Percentiles rank a stretch among this genome's conserved stretches.
Conservation (phyloP, 2,888 invertebrate genomes). For the Itoplectis maculator region DNA sequence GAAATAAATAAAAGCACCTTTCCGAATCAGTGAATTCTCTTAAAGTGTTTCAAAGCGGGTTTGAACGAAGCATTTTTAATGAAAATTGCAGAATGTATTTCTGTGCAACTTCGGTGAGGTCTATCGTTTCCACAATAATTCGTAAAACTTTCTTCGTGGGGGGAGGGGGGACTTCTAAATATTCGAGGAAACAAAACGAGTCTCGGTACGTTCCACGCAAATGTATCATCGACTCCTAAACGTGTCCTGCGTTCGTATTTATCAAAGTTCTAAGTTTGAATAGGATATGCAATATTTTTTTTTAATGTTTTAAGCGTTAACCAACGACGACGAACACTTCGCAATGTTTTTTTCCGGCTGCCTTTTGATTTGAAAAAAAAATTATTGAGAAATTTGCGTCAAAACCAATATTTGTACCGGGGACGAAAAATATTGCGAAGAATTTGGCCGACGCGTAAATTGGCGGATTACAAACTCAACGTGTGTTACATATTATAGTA, state of each 20-base stretch:
- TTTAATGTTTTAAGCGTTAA: constrained; percentile 76
- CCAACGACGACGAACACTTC: constrained; percentile 71
- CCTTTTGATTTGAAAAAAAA: constrained; percentile 25
- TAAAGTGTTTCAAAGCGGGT: constrained; percentile 71
- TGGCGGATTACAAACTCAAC: constrained; percentile 77
- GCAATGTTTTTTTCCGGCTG: constrained; percentile 48
- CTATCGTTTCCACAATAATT: constrained; percentile 11
- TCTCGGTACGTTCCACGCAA: constrained; percentile 47
- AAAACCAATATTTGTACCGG: background rate
- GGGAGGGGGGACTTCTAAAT: constrained; percentile 7
- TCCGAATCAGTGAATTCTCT: constrained; percentile 20
- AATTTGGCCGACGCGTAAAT: constrained; percentile 68
- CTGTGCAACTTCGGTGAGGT: constrained; percentile 38
- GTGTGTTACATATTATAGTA: constrained; percentile 74
- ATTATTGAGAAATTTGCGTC: background rate
- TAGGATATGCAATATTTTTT: constrained; percentile 78
- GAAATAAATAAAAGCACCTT: background rate
- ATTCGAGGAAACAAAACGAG: constrained; percentile 64
- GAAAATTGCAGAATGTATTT: constrained; percentile 68
- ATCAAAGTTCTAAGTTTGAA: constrained; percentile 76
- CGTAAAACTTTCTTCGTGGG: constrained; percentile 38
- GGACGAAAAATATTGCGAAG: constrained; percentile 66
- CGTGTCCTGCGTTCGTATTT: constrained; percentile 62
- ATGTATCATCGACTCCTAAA: constrained; percentile 12
- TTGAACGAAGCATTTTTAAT: constrained; percentile 71